A percentile compares a stretch with the other conserved stretches of the same genome.
phyloP scores from a whole-genome alignment of 2,888 invertebrate species.

The Amphipoea lucens region DNA sequence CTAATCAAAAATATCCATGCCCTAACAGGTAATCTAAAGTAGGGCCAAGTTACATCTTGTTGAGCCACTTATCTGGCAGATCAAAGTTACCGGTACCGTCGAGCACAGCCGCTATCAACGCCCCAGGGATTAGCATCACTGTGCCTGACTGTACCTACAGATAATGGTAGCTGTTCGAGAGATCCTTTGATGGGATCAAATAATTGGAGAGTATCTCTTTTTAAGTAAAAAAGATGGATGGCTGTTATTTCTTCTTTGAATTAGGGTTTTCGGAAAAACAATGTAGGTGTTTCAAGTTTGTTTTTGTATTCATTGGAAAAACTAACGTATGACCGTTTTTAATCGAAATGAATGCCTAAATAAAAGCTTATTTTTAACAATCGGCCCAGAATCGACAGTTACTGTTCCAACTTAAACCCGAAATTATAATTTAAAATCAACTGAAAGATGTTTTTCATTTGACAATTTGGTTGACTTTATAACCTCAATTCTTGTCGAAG shows the following conservation, averaged over 20 bases:
- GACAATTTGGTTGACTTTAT: too few species aligned
- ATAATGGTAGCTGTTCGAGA: slow-evolving; percentile 41
- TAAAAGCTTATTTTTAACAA: too few species aligned
- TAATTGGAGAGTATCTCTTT: slow-evolving; percentile 32
- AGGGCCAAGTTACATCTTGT: slow-evolving; percentile 38
- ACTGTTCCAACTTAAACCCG: too few species aligned
- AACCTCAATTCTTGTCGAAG: too few species aligned
- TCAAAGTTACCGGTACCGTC: slow-evolving; percentile 51
- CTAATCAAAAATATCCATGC: slow-evolving; percentile 39
- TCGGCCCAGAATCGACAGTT: too few species aligned
- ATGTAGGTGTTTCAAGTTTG: neutral
- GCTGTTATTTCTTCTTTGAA: slow-evolving; percentile 6
- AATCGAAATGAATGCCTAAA: too few species aligned
- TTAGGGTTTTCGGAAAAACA: neutral
- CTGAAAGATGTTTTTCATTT: too few species aligned
- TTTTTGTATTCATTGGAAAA: neutral
- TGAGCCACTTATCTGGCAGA: slow-evolving; percentile 43
- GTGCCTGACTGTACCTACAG: slow-evolving; percentile 38
- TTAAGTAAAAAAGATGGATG: slow-evolving; percentile 17
- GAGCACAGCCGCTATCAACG: slow-evolving; percentile 38
- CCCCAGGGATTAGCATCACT: slow-evolving; percentile 43
- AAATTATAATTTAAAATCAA: too few species aligned
- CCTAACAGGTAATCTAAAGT: slow-evolving; percentile 51
- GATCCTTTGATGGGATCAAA: slow-evolving; percentile 43
- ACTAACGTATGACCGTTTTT: too few species aligned